Evolutionary conservation across 2,888 invertebrate species (phyloP), one percentile per base, ranked within the genome.

Genomic region (Cantharis rufa): DNA sequence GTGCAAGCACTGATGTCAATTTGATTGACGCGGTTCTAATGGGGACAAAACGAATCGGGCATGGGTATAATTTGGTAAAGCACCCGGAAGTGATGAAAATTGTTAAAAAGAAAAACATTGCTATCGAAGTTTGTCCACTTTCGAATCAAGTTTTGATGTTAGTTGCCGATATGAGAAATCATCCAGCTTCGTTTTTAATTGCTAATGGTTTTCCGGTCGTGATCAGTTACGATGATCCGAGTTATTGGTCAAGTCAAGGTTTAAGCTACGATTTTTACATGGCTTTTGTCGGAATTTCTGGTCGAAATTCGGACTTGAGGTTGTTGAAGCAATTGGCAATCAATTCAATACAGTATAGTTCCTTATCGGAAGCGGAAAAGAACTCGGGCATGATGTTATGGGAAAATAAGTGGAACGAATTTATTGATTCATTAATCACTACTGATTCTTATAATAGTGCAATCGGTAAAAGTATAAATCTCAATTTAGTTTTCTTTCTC

Each of bases 191-290:
- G 15, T 85, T 88, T 10, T 90, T 94, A 69, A 89, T 95, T 70
- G 91, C 94, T 5, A 88, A 91, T 15, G 91, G 92, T 63, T 90
- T 92, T 83, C 94, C 95, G 0, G 90, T 95, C 0, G 93, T 95
- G 0, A 88, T 95, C 21, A 92, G 94, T 0, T 92, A 93, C 80
- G 95, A 95, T 81, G 95, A 95, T 86, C 95, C 95, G 0, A 92
- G 81, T 85, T 93, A 84, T 62, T 95, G 95, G 95, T 93, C 92
- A 13, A 92, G 93, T 0, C 90, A 90, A 78, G 93, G 91, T 0
- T 85, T 95, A 10, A 92, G 93, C 69, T 93, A 95, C 82, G 96
- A 96, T 83, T 94, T 93, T 84, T 95, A 95, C 84, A 91, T 93
- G 70, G 93, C 94, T 0, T 95, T 95, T 82, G 90, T 95, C 85